Conservation (phyloP, 1,140 invertebrate species). For the Aphis gossypii region DNA sequence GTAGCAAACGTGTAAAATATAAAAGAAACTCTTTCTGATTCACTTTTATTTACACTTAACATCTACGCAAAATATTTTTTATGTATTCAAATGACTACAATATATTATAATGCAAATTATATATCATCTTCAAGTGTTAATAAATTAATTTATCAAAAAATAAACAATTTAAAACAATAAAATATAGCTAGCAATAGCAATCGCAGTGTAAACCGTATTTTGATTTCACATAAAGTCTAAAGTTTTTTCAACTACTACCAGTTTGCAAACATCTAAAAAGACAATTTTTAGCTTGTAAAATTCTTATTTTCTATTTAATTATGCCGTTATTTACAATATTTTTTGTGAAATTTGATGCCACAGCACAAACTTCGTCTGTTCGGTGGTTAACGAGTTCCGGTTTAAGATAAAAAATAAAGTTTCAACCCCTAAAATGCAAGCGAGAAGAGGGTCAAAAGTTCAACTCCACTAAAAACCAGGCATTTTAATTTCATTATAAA, state of each 20-base stretch:
- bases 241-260: background rate
- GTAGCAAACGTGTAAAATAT: background rate
- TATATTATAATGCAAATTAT: background rate
- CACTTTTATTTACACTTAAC: background rate
- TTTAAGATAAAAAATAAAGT: constrained; percentile 44
- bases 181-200: background rate
- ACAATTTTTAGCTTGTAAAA: background rate
- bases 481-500: constrained; percentile 36
- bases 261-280: background rate
- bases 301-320: constrained; percentile 16
- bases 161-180: background rate
- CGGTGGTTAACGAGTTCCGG: constrained; percentile 14
- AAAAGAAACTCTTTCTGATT: background rate
- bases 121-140: background rate
- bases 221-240: background rate
- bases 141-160: background rate
- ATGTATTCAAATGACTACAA: background rate
- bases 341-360: background rate
- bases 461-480: constrained; percentile 24
- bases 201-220: background rate
- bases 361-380: constrained; percentile 32
- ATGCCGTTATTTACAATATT: background rate
- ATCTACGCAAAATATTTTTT: background rate
- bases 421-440: background rate
- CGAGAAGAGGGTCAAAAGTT: constrained; percentile 35